A percentile compares a stretch with the other conserved stretches of the same genome.
Conservation (phyloP, 2,888 invertebrate genomes). For the Pristionchus arcanus region DNA sequence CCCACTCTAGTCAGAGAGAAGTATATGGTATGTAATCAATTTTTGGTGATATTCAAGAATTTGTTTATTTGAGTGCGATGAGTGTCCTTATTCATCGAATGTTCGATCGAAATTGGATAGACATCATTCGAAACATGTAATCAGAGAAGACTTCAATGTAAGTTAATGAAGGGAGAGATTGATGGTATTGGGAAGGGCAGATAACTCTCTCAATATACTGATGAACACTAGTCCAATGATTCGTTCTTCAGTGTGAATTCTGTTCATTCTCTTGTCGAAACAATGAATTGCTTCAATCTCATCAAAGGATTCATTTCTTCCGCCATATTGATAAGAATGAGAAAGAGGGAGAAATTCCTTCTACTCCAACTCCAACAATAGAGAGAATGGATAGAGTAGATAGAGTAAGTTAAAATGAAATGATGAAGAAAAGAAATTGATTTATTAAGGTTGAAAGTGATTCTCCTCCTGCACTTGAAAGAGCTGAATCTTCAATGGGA, state of each 20-base stretch:
- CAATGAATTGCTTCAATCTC: conserved; percentile 4
- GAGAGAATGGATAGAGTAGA: neutral
- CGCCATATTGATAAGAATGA: neutral
- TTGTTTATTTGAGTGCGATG: neutral
- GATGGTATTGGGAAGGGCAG: neutral
- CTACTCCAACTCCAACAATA: neutral
- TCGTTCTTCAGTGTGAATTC: conserved; percentile 10
- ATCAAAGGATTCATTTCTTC: neutral
- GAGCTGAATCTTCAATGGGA: neutral
- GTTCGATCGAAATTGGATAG: conserved; percentile 34
- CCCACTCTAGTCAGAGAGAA: conserved; percentile 22
- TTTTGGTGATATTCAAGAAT: neutral
- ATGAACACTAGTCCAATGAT: too few species aligned
- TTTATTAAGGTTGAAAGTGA: conserved; percentile 18
- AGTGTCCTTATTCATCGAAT: conserved; percentile 29
- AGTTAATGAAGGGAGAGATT: neutral
- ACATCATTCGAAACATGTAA: conserved; percentile 12
- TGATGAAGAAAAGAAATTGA: neutral
- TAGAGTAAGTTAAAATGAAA: neutral
- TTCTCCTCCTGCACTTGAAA: conserved; percentile 29
- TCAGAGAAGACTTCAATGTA: conserved; percentile 16
- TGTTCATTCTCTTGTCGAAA: conserved; percentile 46
- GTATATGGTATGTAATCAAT: neutral
- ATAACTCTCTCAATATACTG: too few species aligned
- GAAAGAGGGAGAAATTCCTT: neutral